phyloP scores from a whole-genome alignment of 2,888 invertebrate genomes.

The Congeria kusceri region DNA sequence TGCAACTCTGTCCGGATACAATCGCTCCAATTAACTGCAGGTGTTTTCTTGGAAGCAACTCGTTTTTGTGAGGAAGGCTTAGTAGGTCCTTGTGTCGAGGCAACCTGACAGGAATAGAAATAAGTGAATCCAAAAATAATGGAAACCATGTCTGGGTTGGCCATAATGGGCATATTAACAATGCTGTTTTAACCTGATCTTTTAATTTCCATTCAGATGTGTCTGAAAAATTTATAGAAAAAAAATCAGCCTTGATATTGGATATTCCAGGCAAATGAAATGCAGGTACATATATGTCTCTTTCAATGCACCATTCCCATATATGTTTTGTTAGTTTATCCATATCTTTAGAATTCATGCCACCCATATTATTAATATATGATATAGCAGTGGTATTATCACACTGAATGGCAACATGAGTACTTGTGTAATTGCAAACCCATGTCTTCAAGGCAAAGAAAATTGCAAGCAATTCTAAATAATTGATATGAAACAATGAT shows the following conservation, averaged over 20 bases:
- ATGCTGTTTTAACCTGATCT: slow-evolving; percentile 31
- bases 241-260: neutral
- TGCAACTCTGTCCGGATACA: slow-evolving; percentile 42
- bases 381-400: slow-evolving; percentile 45
- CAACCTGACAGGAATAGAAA: slow-evolving; percentile 44
- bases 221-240: slow-evolving; percentile 6
- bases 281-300: slow-evolving; percentile 36
- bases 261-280: slow-evolving; percentile 15
- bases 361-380: slow-evolving; percentile 45
- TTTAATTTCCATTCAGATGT: slow-evolving; percentile 47
- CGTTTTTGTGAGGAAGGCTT: slow-evolving; percentile 27
- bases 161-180: slow-evolving; percentile 52
- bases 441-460: slow-evolving; percentile 23
- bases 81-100: slow-evolving; percentile 43
- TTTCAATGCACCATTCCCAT: slow-evolving; percentile 34
- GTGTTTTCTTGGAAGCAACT: slow-evolving; percentile 22
- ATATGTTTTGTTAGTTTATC: slow-evolving; percentile 18
- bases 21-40: slow-evolving; percentile 19
- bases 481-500: slow-evolving; percentile 33
- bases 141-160: slow-evolving; percentile 50
- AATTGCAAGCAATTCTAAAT: slow-evolving; percentile 40
- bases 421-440: neutral
- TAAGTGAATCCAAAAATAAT: slow-evolving; percentile 25
- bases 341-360: slow-evolving; percentile 5
- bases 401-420: slow-evolving; percentile 32